Conservation (phyloP, 1,140 invertebrate genomes). For the Drosophila kikkawai region DNA sequence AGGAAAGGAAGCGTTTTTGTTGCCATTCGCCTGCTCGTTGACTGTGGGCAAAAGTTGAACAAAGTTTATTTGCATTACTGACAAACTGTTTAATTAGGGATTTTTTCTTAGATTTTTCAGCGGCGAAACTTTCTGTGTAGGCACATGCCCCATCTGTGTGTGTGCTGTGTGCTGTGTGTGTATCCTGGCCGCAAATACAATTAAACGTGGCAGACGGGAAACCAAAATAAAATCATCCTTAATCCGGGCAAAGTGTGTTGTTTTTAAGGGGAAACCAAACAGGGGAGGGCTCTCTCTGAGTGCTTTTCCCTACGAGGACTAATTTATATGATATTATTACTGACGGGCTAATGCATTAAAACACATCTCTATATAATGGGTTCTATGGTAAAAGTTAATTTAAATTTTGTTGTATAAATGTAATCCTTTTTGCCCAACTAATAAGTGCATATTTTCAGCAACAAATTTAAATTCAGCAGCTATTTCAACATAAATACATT, state of each 20-base stretch:
- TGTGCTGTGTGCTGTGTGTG: conserved; percentile 19
- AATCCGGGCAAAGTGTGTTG: conserved; percentile 50
- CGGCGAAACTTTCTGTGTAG: conserved; percentile 61
- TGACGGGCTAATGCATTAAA: conserved; percentile 24
- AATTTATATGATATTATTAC: conserved; percentile 35
- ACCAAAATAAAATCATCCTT: conserved; percentile 59
- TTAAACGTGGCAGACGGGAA: conserved; percentile 59
- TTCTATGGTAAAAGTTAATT: conserved; percentile 3
- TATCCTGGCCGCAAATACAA: conserved; percentile 63
- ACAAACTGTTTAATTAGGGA: conserved; percentile 84
- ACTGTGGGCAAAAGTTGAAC: conserved; percentile 74
- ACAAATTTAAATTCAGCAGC: not conserved
- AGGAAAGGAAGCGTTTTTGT: conserved; percentile 28
- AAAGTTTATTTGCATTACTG: conserved; percentile 84
- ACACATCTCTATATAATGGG: conserved; percentile 18
- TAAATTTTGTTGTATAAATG: not conserved
- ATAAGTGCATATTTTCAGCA: not conserved
- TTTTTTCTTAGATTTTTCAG: conserved; percentile 76
- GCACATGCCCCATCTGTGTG: conserved; percentile 26
- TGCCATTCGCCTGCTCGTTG: conserved; percentile 46
- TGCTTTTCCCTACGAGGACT: conserved; percentile 26
- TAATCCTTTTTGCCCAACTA: conserved; percentile 3
- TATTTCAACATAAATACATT: not conserved
- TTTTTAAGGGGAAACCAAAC: conserved; percentile 15
- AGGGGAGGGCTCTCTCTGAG: not conserved